These are phyloP conservation scores for Hydrophis major DNA, from an alignment of 2,797 vertebrate species.

Conservation along the genomic window DNA sequence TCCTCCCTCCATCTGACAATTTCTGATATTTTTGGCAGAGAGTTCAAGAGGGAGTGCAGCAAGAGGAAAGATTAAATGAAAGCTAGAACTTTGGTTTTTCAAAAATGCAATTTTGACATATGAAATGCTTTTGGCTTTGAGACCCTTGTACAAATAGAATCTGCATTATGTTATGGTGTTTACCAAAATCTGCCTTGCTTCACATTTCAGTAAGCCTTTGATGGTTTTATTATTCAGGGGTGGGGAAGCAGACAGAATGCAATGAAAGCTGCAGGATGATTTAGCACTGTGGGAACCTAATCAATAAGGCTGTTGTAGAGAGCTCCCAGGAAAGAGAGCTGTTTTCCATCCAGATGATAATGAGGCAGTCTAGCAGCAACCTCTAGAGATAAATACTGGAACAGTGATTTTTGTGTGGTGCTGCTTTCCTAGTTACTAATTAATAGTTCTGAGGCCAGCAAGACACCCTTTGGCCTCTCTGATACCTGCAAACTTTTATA, in stretches of 20 bases:
- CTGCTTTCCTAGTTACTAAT: slow-evolving; percentile 73
- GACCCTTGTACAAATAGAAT: slow-evolving; percentile 58
- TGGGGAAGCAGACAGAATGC: slow-evolving; percentile 69
- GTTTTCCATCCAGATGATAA: slow-evolving; percentile 83
- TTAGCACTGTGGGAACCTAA: slow-evolving; percentile 79
- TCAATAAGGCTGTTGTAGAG: slow-evolving; percentile 74
- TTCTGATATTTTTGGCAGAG: slow-evolving; percentile 37
- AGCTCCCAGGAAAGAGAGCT: slow-evolving; percentile 74
- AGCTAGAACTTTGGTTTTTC: slow-evolving; percentile 57
- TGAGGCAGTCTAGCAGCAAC: slow-evolving; percentile 75
- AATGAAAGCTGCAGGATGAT: slow-evolving; percentile 76
- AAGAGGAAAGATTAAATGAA: slow-evolving; percentile 51
- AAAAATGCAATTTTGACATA: slow-evolving; percentile 45
- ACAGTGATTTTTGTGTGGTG: slow-evolving; percentile 64
- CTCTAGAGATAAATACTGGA: slow-evolving; percentile 74
- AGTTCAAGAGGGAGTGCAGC: slow-evolving; percentile 23
- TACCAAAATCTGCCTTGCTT: slow-evolving; percentile 60
- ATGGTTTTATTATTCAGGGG: slow-evolving; percentile 75
- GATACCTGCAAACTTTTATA: slow-evolving; percentile 66
- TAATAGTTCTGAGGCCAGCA: slow-evolving; percentile 73
- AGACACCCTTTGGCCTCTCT: slow-evolving; percentile 66
- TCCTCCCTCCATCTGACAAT: background rate
- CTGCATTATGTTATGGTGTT: slow-evolving; percentile 53
- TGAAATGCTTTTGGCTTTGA: slow-evolving; percentile 49
- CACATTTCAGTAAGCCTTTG: slow-evolving; percentile 68